Evolutionary conservation across 2,797 vertebrate species (phyloP).

Genomic region (Acanthornis magna): DNA sequence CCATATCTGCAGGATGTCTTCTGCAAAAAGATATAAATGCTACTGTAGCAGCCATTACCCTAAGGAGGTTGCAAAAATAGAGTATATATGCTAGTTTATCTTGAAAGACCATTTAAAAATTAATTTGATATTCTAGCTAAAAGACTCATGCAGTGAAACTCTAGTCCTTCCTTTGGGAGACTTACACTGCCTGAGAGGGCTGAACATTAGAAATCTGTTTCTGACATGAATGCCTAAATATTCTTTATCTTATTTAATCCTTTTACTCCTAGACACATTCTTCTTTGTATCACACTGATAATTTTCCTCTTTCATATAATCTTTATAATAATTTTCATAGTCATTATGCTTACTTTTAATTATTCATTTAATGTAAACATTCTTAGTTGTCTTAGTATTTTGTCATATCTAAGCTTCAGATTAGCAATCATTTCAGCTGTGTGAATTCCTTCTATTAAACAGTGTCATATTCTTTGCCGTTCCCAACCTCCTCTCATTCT

Average conservation of each 20-base stretch:
- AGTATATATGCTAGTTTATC: background rate
- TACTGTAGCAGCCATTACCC: background rate
- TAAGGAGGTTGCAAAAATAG: background rate
- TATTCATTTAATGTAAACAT: background rate
- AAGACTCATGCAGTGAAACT: background rate
- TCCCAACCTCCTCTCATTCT: background rate
- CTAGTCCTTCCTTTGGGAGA: constrained; percentile 17
- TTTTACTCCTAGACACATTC: background rate
- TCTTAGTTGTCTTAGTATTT: background rate
- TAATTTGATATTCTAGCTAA: constrained; percentile 10
- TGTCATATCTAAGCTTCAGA: background rate
- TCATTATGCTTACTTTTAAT: background rate
- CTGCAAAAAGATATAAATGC: background rate
- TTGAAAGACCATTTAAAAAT: constrained; percentile 17
- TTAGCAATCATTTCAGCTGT: background rate
- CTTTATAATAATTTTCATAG: background rate
- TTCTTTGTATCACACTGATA: background rate
- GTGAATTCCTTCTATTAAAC: background rate
- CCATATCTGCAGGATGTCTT: background rate
- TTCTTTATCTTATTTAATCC: background rate
- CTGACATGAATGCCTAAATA: background rate
- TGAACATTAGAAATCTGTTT: background rate
- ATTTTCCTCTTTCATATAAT: background rate
- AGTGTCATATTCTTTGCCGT: background rate
- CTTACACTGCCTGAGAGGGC: background rate